Evolutionary conservation across 1,140 invertebrate genomes (phyloP), one percentile per base, ranked within the genome.

Genomic region (Zaprionus nigranus): DNA sequence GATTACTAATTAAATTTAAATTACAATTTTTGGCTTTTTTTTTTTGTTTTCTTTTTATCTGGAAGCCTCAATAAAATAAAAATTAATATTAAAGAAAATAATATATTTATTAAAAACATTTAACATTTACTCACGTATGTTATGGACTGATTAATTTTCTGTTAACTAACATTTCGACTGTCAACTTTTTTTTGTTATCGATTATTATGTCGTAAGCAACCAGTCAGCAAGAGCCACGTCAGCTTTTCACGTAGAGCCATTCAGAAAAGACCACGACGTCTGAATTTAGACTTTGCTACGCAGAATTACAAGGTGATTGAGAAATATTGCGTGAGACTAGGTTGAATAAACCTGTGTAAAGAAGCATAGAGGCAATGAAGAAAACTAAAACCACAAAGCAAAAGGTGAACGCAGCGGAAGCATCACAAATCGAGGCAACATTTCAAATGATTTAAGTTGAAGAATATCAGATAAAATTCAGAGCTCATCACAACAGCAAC

Each of bases 281-380:
- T 96, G 36, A 98, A 96, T 93, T 94, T 20, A 72, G 56, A 79
- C 56, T 62, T 62, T 71, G 60, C 11, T 70, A 67, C 61, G 80
- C 63, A 53, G 49, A 61, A 86, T 84, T 86, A 67, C 86, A 86
- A 72, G 62, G 65, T 72, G 74, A 73, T 80, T 75, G 65, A 73
- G 26, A 56, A 65, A 77, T 76, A 74, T 90, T 90, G 51, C 85
- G 73, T 90, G 85, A 90, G 81, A 90, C 59, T 64, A 65, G 69
- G 43, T 57, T 77, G 66, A 65, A 68, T 54, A 84, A 69, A 51
- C 74, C 64, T 71, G 63, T 67, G 53, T n/a, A 65, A 46, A 65
- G 28, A 51, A 68, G 51, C 40, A 36, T 51, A 69, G 64, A 66
- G 85, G 85, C 76, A 61, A 88, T 88, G 85, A 88, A 84, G 85